These are phyloP conservation scores for Phlogophora meticulosa DNA, from an alignment of 2,888 invertebrate genomes.

Conservation along the genomic window DNA sequence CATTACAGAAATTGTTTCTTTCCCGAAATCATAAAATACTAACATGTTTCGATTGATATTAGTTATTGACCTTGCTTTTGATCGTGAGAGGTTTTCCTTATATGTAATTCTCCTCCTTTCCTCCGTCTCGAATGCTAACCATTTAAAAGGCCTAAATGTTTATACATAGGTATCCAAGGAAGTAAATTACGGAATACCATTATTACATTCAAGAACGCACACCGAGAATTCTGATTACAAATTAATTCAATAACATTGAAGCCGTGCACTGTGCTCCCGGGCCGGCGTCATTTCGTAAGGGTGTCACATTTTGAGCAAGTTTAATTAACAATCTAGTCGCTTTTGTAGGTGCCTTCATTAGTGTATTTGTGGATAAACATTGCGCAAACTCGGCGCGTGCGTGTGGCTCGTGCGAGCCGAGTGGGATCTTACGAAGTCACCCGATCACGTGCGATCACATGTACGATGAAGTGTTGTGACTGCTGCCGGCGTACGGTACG, in stretches of 20 bases:
- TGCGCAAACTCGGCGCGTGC: conserved; percentile 85
- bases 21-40: conserved; percentile 10
- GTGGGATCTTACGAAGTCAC: conserved; percentile 58
- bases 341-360: conserved; percentile 91
- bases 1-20: conserved; percentile 31
- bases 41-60: conserved; percentile 28
- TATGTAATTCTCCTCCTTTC: conserved; percentile 10
- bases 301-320: conserved; percentile 91
- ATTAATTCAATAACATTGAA: conserved; percentile 90
- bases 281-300: conserved; percentile 89
- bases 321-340: conserved; percentile 91
- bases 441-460: conserved; percentile 74
- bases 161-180: conserved; percentile 64
- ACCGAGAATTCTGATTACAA: conserved; percentile 89
- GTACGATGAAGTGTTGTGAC: conserved; percentile 71
- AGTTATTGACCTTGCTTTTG: conserved; percentile 10
- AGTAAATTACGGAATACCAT: conserved; percentile 79
- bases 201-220: conserved; percentile 86
- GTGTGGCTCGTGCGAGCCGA: conserved; percentile 70
- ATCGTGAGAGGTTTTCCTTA: conserved; percentile 10
- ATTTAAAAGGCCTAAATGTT: conserved; percentile 71
- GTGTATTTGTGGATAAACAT: conserved; percentile 91
- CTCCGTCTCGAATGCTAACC: conserved; percentile 21
- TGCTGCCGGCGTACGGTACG: conserved; percentile 61
- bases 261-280: conserved; percentile 88